These are phyloP conservation scores for Ciconia nigra DNA, from an alignment of 2,797 vertebrate genomes.

Conservation along the genomic window DNA sequence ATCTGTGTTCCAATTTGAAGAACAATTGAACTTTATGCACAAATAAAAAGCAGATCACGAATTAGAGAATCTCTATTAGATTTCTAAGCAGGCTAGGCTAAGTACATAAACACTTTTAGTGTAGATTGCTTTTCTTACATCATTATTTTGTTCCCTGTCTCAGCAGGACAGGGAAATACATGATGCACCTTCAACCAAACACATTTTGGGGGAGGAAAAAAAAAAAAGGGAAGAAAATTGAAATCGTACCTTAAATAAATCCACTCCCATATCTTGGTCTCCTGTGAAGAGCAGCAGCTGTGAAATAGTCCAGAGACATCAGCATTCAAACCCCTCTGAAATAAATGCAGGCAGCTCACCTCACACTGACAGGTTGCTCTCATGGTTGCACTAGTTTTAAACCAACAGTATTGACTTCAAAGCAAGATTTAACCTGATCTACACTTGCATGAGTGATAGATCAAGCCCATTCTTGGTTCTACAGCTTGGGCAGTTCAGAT, in stretches of 20 bases:
- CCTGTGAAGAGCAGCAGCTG: not conserved
- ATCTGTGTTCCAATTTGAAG: not conserved
- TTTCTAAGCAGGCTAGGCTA: not conserved
- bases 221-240: not conserved
- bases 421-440: not conserved
- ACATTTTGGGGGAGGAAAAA: not conserved
- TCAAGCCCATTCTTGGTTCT: not conserved
- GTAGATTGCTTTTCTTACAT: not conserved
- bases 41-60: not conserved
- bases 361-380: not conserved
- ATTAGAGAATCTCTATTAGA: not conserved
- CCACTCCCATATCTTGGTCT: not conserved
- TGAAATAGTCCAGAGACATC: not conserved
- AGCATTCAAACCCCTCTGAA: not conserved
- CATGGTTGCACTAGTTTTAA: not conserved
- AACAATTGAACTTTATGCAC: not conserved
- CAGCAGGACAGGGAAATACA: not conserved
- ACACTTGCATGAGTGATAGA: not conserved
- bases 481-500: not conserved
- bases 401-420: not conserved
- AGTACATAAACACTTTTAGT: not conserved
- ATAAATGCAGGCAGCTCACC: not conserved
- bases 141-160: not conserved
- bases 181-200: not conserved
- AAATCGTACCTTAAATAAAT: constrained; percentile 36